Evolutionary conservation across 2,797 vertebrate species (phyloP).

Genomic region (Pseudochirops cupreus): DNA sequence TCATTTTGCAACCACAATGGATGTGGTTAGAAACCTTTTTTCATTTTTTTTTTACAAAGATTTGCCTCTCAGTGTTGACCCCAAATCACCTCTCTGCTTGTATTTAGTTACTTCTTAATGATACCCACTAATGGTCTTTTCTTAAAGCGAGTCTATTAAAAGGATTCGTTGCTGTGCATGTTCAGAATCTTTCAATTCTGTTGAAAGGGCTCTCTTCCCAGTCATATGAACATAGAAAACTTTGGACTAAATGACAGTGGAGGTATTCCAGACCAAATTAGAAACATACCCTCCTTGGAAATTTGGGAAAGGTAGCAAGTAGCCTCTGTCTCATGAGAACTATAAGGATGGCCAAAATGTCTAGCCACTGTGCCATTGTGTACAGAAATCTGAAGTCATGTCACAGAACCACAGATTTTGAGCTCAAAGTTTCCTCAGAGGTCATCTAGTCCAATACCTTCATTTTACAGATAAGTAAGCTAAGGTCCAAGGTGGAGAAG

Average conservation of each 20-base stretch:
- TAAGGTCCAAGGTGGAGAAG: neutral
- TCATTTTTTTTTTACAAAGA: conserved; percentile 70
- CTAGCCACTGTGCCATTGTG: neutral
- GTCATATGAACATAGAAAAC: conserved; percentile 9
- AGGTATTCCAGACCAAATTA: conserved; percentile 15
- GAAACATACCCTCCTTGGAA: conserved; percentile 23
- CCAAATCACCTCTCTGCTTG: conserved; percentile 56
- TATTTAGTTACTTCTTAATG: conserved; percentile 54
- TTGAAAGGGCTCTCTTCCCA: conserved; percentile 23
- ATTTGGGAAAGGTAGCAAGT: neutral
- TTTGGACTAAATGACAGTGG: conserved; percentile 40
- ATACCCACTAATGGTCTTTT: conserved; percentile 55
- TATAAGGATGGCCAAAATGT: neutral
- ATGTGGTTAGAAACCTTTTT: conserved; percentile 71
- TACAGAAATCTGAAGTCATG: neutral
- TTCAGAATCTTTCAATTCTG: conserved; percentile 49
- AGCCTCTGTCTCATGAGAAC: neutral
- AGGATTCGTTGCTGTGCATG: conserved; percentile 54
- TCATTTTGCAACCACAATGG: conserved; percentile 78
- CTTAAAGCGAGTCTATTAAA: conserved; percentile 53
- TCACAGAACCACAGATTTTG: neutral
- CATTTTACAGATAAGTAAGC: neutral
- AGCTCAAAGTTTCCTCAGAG: neutral
- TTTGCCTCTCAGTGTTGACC: conserved; percentile 63
- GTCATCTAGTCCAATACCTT: neutral